phyloP scores from a whole-genome alignment of 2,888 invertebrate genomes.

The Mayetiola destructor region DNA sequence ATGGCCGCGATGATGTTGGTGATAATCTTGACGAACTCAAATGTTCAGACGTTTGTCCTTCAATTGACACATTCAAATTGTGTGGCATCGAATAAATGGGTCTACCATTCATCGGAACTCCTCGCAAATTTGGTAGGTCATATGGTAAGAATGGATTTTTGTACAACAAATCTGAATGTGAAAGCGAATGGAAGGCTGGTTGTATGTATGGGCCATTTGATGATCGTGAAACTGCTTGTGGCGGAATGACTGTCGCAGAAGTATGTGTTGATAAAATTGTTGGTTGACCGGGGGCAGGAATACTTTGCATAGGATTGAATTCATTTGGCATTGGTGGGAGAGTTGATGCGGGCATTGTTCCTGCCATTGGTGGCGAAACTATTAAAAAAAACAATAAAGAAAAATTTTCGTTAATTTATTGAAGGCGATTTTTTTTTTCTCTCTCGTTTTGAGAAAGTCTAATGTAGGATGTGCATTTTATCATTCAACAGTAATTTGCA shows the following conservation, averaged over 20 bases:
- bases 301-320: conserved; percentile 8
- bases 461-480: no score
- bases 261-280: conserved; percentile 18
- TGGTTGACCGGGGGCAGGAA: conserved; percentile 18
- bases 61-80: conserved; percentile 21
- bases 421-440: no score
- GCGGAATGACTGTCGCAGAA: conserved; percentile 31
- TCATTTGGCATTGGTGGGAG: conserved; percentile 22
- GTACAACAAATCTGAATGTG: conserved; percentile 39
- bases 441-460: no score
- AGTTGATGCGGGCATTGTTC: conserved; percentile 32
- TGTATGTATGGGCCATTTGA: conserved; percentile 40
- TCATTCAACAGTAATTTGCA: no score
- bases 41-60: conserved; percentile 20
- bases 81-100: conserved; percentile 19
- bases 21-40: conserved; percentile 28
- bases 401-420: no score
- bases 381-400: conserved; percentile 24
- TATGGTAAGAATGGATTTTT: conserved; percentile 45
- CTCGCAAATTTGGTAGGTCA: conserved; percentile 36
- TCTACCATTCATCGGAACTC: conserved; percentile 21
- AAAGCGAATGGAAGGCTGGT: conserved; percentile 41
- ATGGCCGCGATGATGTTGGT: conserved; percentile 32
- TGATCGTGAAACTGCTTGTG: conserved; percentile 30
- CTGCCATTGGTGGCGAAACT: conserved; percentile 36